These are phyloP conservation scores for Thalassaphorura encarpata DNA, from an alignment of 1,140 invertebrate genomes.

Conservation along the genomic window DNA sequence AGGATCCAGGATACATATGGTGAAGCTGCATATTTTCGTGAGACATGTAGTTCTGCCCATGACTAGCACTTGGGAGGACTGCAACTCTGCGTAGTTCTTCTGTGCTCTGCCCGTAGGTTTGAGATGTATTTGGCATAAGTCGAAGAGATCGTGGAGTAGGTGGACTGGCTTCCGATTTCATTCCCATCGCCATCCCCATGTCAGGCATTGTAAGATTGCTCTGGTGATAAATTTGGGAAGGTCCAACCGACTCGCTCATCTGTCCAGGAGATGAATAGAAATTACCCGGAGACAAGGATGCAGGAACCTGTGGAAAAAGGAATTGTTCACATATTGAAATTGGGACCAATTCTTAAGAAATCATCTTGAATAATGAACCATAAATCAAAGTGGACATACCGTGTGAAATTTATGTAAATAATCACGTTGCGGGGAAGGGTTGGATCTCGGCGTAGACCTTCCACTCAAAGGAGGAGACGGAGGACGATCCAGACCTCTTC, in stretches of 20 bases:
- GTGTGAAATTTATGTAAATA: conserved; percentile 75
- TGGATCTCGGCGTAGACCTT: conserved; percentile 65
- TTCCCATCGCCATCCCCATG: conserved; percentile 40
- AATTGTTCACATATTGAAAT: not conserved
- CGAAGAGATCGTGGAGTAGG: conserved; percentile 74
- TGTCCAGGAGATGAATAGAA: conserved; percentile 29
- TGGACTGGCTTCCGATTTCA: conserved; percentile 54
- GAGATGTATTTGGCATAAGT: conserved; percentile 46
- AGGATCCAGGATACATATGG: conserved; percentile 37
- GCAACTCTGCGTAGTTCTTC: conserved; percentile 56
- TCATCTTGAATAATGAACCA: not conserved
- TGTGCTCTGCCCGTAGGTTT: conserved; percentile 54
- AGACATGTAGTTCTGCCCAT: conserved; percentile 14
- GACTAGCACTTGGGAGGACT: conserved; percentile 1
- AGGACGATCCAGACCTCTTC: conserved; percentile 40
- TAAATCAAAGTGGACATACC: conserved; percentile 44
- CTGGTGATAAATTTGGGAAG: conserved; percentile 31
- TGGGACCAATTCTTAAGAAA: not conserved
- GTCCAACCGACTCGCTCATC: conserved; percentile 36
- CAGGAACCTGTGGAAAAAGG: conserved; percentile 38
- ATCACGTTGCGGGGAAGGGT: conserved; percentile 63
- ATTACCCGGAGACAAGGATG: conserved; percentile 39
- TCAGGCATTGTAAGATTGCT: conserved; percentile 31
- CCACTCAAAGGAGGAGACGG: conserved; percentile 51
- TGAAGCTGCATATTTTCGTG: conserved; percentile 26